Conservation (phyloP, 2,797 vertebrate genomes). For the Lutjanus argentimaculatus region DNA sequence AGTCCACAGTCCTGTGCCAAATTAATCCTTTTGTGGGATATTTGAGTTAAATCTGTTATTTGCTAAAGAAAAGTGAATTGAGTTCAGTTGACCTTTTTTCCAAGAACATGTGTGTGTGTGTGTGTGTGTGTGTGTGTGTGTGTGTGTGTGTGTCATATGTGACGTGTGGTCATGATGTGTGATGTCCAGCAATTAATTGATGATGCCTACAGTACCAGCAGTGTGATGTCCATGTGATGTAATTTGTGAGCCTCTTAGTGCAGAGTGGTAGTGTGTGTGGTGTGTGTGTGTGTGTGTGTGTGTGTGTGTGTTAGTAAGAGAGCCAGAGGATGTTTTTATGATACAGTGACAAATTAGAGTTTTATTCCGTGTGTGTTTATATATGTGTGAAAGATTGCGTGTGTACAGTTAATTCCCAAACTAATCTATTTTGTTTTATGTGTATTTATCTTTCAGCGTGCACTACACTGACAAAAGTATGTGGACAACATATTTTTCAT, state of each 20-base stretch:
- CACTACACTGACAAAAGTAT: neutral
- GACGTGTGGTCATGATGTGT: too few relatives aligned
- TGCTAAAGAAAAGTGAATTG: constrained; percentile 3
- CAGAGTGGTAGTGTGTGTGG: neutral
- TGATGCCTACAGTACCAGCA: too few relatives aligned
- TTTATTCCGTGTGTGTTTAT: neutral
- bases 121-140: constrained; percentile 2
- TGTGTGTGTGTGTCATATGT: constrained; percentile 14
- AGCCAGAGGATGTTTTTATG: constrained; percentile 40
- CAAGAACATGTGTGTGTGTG: neutral
- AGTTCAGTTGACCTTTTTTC: constrained; percentile 20
- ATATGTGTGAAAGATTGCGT: neutral
- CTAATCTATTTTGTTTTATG: neutral
- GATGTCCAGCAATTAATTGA: too few relatives aligned
- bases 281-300: constrained; percentile 37
- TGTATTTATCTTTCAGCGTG: neutral
- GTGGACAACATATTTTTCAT: neutral
- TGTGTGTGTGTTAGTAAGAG: neutral
- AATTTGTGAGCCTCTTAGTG: constrained; percentile 40
- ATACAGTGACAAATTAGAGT: constrained; percentile 27
- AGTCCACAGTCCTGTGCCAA: constrained; percentile 3
- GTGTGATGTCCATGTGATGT: constrained; percentile 39
- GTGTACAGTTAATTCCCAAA: neutral
- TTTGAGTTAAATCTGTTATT: constrained; percentile 25
- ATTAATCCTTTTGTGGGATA: constrained; percentile 25